Percentiles rank a stretch among this genome's conserved stretches.
These are phyloP conservation scores for Chionoecetes opilio DNA, from an alignment of 1,140 invertebrate species.

Conservation along the genomic window DNA sequence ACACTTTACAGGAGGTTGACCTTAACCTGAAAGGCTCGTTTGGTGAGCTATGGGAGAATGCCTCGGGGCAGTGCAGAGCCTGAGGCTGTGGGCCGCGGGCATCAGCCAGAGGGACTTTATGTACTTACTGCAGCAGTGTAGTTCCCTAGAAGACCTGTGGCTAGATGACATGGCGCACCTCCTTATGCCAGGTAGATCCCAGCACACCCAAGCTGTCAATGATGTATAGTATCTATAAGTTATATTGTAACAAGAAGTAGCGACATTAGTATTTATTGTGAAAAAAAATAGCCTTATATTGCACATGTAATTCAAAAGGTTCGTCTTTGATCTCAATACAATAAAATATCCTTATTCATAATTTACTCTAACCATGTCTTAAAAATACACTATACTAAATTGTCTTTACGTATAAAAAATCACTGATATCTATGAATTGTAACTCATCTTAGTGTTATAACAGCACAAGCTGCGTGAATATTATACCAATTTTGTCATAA, in stretches of 20 bases:
- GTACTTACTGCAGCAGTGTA: conserved; percentile 61
- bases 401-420: not conserved
- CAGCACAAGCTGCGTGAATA: too few species aligned
- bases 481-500: too few species aligned
- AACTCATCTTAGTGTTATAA: not conserved
- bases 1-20: conserved; percentile 69
- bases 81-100: conserved; percentile 58
- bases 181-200: conserved; percentile 73
- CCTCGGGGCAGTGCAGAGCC: conserved; percentile 39
- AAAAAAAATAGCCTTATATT: too few species aligned
- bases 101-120: conserved; percentile 50
- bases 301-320: too few species aligned
- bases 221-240: too few species aligned
- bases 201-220: not conserved
- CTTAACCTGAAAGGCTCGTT: conserved; percentile 42
- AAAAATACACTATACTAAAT: too few species aligned
- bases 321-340: too few species aligned
- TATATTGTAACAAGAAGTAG: too few species aligned
- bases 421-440: not conserved
- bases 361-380: too few species aligned
- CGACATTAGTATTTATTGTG: too few species aligned
- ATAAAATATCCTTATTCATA: too few species aligned
- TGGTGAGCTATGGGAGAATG: conserved; percentile 61
- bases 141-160: conserved; percentile 49
- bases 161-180: conserved; percentile 66